A percentile compares a stretch with the other conserved stretches of the same genome.
phyloP scores from a whole-genome alignment of 1,140 invertebrate genomes.

The Physella acuta region DNA sequence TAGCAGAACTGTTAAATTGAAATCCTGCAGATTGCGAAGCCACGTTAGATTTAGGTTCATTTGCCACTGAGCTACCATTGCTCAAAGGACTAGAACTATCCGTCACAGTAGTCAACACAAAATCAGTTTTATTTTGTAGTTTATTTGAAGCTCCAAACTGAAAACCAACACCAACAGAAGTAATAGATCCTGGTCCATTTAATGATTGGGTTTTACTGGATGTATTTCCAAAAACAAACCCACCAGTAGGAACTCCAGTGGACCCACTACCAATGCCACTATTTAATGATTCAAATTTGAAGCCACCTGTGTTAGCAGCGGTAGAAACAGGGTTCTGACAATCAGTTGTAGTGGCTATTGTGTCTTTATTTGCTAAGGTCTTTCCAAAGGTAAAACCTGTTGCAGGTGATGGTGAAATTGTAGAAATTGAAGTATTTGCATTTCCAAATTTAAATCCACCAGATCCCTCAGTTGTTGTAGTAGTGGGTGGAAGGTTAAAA shows the following conservation, averaged over 20 bases:
- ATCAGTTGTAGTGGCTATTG: no score
- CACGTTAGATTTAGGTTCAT: not conserved
- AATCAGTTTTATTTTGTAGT: not conserved
- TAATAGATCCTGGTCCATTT: not conserved
- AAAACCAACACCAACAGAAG: not conserved
- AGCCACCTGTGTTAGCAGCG: not conserved
- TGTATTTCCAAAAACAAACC: not conserved
- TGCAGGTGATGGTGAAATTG: not conserved
- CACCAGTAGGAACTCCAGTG: no score
- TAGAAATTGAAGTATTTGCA: not conserved
- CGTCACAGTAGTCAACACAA: not conserved
- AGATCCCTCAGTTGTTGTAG: slow-evolving; percentile 8
- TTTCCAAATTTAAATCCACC: slow-evolving; percentile 24
- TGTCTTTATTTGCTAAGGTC: slow-evolving; percentile 2
- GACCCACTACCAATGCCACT: no score
- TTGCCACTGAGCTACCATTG: not conserved
- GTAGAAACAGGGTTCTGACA: not conserved
- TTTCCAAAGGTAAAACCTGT: slow-evolving; percentile 23
- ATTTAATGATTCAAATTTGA: slow-evolving; percentile 11
- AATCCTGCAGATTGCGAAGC: not conserved
- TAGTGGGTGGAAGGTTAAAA: slow-evolving; percentile 6
- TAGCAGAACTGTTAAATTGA: not conserved
- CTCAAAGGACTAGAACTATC: not conserved
- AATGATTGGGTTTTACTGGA: not conserved
- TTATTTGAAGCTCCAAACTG: not conserved